phyloP scores from a whole-genome alignment of 2,888 invertebrate genomes.

The Drosophila mulleri region DNA sequence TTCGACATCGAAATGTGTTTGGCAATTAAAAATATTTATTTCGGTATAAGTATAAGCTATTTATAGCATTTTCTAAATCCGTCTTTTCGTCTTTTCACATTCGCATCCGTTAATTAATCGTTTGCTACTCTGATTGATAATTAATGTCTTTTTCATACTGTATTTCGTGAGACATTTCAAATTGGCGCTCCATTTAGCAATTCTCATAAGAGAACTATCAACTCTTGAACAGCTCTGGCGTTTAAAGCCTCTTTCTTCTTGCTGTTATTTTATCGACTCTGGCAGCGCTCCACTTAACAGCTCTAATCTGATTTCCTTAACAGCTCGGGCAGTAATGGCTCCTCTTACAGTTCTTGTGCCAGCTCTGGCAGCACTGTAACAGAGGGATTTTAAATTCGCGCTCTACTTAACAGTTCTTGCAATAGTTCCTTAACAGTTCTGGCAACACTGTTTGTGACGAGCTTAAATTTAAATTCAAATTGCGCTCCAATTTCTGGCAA shows the following conservation, averaged over 20 bases:
- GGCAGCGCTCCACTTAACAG: no score
- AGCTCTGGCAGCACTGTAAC: neutral
- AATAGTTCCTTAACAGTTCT: neutral
- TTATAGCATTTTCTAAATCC: slow-evolving; percentile 9
- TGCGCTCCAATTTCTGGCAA: neutral
- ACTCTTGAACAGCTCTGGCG: no score
- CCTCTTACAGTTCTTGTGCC: neutral
- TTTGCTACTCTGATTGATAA: neutral
- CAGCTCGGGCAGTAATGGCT: no score
- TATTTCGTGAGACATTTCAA: neutral
- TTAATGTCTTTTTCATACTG: neutral
- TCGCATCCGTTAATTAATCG: slow-evolving; percentile 7
- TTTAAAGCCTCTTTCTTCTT: no score
- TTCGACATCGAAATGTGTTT: neutral
- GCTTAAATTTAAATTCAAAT: neutral
- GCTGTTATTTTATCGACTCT: no score
- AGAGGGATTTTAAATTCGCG: neutral
- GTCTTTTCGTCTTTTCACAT: neutral
- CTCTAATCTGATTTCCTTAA: no score
- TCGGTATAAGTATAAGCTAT: neutral
- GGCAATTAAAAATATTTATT: neutral
- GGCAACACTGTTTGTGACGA: neutral
- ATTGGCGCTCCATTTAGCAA: neutral
- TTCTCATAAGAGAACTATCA: no score
- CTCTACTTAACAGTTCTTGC: neutral